Base-by-base conservation (phyloP, 2,113 vertebrate species). In the Petromus typicus region DNA sequence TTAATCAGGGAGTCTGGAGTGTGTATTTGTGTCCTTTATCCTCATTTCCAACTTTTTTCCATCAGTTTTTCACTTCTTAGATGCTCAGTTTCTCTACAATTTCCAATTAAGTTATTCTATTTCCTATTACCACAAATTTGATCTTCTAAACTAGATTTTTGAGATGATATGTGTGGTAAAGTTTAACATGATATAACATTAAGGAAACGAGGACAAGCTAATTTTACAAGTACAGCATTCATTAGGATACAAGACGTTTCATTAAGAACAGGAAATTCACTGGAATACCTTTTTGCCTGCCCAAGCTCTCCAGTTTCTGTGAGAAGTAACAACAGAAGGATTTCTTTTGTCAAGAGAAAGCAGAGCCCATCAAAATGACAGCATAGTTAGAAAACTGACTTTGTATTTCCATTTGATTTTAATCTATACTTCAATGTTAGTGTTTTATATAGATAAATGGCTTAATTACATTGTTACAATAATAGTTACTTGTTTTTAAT, bases 381-480 rank as follows among this genome's bases (percentile, higher is more conserved):
- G 63, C 14, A 22, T 27, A 3, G 18, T 56, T 66, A 34, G 6
- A 78, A 40, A 83, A 57, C 64, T 69, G n/a, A 48, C 4, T 71
- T 71, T 85, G 73, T 88, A 8, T 64, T 83, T 45, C 45, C 23
- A 57, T 94, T 84, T 89, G 40, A 57, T 92, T 80, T 78, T n/a
- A 81, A 37, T 66, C 79, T 82, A 45, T 23, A 32, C 14, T 86
- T 95, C 32, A 57, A 2, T 59, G 86, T 84, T 71, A 81, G 3
- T 67, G 10, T 90, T 96, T 94, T 83, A 81, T 69, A 61, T 73
- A 85, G 76, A 34, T 30, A 83, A 92, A 48, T 86, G 66, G 54
- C 40, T 90, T 94, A 69, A 78, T 90, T 86, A 48, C 56, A 43
- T 85, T 90, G 85, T 82, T 91, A 48, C 37, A 67, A 87, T 23